These are phyloP conservation scores for Urocynchramus pylzowi DNA, from an alignment of 2,113 vertebrate species.

Conservation along the genomic window DNA sequence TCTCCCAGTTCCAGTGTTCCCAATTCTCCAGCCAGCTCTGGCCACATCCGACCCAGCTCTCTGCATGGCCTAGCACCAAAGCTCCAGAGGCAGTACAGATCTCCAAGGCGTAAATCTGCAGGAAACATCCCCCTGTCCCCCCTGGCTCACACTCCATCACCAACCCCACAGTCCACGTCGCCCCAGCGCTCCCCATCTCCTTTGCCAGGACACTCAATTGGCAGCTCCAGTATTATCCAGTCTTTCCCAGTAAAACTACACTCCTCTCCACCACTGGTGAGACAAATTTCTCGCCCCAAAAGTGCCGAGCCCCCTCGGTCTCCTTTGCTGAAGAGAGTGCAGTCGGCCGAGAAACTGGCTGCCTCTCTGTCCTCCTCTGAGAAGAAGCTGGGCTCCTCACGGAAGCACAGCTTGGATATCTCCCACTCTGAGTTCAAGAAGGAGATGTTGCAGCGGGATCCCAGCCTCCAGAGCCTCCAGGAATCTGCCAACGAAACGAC, in stretches of 20 bases:
- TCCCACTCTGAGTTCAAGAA: slow-evolving; percentile 91
- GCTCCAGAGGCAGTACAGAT: slow-evolving; percentile 94
- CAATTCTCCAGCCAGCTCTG: slow-evolving; percentile 92
- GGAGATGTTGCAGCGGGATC: slow-evolving; percentile 87
- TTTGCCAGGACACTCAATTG: slow-evolving; percentile 78
- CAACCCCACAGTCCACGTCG: slow-evolving; percentile 88
- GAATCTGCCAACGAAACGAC: slow-evolving; percentile 76
- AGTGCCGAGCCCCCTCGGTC: slow-evolving; percentile 91
- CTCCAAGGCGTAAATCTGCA: slow-evolving; percentile 91
- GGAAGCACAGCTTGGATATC: slow-evolving; percentile 91
- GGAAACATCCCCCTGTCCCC: slow-evolving; percentile 96
- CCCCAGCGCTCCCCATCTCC: slow-evolving; percentile 93
- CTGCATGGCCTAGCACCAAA: slow-evolving; percentile 94
- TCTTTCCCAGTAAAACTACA: slow-evolving; percentile 90
- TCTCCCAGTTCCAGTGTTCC: slow-evolving; percentile 95
- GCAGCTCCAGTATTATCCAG: slow-evolving; percentile 71
- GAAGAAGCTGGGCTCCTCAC: slow-evolving; percentile 77
- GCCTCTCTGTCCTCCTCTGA: slow-evolving; percentile 78
- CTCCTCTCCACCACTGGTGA: slow-evolving; percentile 87
- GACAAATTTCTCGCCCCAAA: slow-evolving; percentile 92
- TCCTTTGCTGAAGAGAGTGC: slow-evolving; percentile 93
- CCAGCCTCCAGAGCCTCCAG: slow-evolving; percentile 84
- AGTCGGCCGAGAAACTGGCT: slow-evolving; percentile 90
- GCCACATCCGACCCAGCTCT: slow-evolving; percentile 94
- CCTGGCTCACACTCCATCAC: slow-evolving; percentile 91